Conservation (phyloP, 1,140 invertebrate species). For the Acyrthosiphon pisum region DNA sequence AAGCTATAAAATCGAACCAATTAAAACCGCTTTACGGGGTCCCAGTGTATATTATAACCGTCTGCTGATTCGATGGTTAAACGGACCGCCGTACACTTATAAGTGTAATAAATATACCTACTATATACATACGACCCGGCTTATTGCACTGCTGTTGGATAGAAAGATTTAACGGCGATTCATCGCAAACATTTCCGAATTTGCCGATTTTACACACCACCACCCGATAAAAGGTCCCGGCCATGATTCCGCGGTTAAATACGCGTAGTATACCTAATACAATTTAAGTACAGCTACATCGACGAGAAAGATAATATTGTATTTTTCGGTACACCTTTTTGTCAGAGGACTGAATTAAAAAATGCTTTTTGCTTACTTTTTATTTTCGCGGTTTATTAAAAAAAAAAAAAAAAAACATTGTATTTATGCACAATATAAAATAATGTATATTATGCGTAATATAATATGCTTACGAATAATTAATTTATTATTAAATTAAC, state of each 20-base stretch:
- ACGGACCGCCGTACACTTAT: neutral
- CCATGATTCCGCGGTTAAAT: neutral
- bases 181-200: neutral
- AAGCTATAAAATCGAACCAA: slow-evolving; percentile 23
- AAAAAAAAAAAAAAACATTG: neutral
- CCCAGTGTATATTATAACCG: neutral
- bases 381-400: neutral
- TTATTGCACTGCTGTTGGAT: neutral
- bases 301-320: neutral
- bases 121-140: neutral
- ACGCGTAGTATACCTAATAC: neutral
- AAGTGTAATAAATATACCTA: neutral
- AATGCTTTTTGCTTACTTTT: neutral
- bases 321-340: neutral
- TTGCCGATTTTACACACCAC: neutral
- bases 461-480: neutral
- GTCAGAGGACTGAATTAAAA: neutral
- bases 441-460: neutral
- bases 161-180: slow-evolving; percentile 9
- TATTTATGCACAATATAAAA: neutral
- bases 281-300: neutral
- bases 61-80: neutral
- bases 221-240: neutral
- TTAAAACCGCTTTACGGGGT: slow-evolving; percentile 6
- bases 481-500: neutral